phyloP scores from a whole-genome alignment of 2,888 invertebrate species.

The Rosalia funebris region DNA sequence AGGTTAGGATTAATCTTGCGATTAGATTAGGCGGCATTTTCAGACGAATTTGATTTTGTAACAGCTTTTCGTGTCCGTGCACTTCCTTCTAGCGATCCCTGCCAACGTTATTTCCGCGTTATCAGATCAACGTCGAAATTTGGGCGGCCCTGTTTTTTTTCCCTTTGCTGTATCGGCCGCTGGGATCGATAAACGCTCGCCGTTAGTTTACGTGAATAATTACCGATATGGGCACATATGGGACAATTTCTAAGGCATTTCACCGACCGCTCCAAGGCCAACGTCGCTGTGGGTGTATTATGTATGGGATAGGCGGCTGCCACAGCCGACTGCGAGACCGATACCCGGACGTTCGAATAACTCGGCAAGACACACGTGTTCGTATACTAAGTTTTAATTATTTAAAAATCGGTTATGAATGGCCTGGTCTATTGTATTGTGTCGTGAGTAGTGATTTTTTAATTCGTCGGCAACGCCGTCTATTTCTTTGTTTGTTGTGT shows the following conservation, averaged over 20 bases:
- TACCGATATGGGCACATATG: constrained; percentile 26
- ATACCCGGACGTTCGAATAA: constrained; percentile 29
- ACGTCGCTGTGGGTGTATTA: constrained; percentile 37
- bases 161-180: neutral
- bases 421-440: constrained; percentile 24
- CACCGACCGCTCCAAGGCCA: constrained; percentile 32
- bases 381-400: constrained; percentile 30
- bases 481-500: constrained; percentile 22
- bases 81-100: too few relatives aligned
- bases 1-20: too few relatives aligned
- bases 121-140: too few relatives aligned
- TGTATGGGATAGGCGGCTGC: constrained; percentile 34
- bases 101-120: too few relatives aligned
- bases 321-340: constrained; percentile 20
- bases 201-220: constrained; percentile 15
- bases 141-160: neutral
- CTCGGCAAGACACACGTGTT: constrained; percentile 33
- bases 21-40: too few relatives aligned
- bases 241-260: constrained; percentile 34
- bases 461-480: constrained; percentile 8
- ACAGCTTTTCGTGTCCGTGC: too few relatives aligned
- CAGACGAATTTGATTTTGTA: too few relatives aligned
- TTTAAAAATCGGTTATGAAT: constrained; percentile 33
- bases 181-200: constrained; percentile 6
- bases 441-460: constrained; percentile 29